These are phyloP conservation scores for Ornithoptera priamus DNA, from an alignment of 2,888 invertebrate species.

Conservation along the genomic window DNA sequence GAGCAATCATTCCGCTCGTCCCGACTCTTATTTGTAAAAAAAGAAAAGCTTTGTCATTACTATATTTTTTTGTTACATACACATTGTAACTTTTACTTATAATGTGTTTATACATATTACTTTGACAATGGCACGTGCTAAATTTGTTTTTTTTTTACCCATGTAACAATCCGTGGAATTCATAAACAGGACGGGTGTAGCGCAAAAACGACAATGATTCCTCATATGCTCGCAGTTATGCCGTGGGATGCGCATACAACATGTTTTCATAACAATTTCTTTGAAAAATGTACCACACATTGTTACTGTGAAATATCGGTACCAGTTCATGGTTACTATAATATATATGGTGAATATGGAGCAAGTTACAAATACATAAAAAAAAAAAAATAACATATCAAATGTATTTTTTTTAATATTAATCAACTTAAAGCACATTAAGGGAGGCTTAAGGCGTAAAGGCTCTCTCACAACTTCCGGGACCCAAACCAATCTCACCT, in stretches of 20 bases:
- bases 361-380: too few species aligned
- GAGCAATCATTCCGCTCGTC: too few species aligned
- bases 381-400: too few species aligned
- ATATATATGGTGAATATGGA: not conserved
- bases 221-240: slow-evolving; percentile 24
- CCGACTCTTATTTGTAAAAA: too few species aligned
- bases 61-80: too few species aligned
- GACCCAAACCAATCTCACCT: too few species aligned
- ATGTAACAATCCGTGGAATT: slow-evolving; percentile 56
- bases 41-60: too few species aligned
- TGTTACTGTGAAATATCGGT: slow-evolving; percentile 10
- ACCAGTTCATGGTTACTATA: not conserved
- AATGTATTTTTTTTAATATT: too few species aligned
- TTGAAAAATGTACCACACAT: slow-evolving; percentile 47
- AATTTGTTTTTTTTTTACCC: slow-evolving; percentile 44
- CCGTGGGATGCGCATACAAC: slow-evolving; percentile 33
- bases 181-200: slow-evolving; percentile 50
- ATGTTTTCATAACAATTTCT: slow-evolving; percentile 62
- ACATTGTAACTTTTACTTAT: not conserved
- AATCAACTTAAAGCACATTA: too few species aligned
- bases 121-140: slow-evolving; percentile 46
- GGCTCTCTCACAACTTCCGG: too few species aligned
- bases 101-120: not conserved
- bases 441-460: too few species aligned
- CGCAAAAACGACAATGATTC: slow-evolving; percentile 23